Evolutionary conservation across 1,140 invertebrate genomes (phyloP).

Genomic region (Littorina saxatilis): DNA sequence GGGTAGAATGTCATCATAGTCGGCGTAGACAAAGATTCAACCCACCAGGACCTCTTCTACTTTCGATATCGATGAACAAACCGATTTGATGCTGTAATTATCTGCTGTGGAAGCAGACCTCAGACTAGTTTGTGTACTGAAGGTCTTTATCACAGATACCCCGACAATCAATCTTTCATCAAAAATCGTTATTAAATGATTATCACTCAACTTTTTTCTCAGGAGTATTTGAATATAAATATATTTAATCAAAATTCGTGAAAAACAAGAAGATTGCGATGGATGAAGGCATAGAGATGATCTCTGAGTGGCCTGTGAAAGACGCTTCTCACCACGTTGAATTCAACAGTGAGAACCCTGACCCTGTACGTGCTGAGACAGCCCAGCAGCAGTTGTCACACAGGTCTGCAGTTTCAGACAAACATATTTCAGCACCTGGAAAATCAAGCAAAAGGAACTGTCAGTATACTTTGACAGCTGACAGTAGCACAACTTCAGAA

Average conservation of each 20-base stretch:
- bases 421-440: too few relatives aligned
- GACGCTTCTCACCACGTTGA: background rate
- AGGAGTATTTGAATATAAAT: background rate
- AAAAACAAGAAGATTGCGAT: background rate
- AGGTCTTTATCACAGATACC: background rate
- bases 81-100: too few relatives aligned
- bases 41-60: too few relatives aligned
- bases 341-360: background rate
- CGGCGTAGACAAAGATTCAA: too few relatives aligned
- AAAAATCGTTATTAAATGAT: background rate
- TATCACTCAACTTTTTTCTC: background rate
- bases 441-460: background rate
- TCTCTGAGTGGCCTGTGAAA: constrained; percentile 28
- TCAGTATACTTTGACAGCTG: background rate
- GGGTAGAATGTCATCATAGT: too few relatives aligned
- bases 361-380: background rate
- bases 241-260: background rate
- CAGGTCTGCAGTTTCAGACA: too few relatives aligned
- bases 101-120: too few relatives aligned
- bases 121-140: background rate
- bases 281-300: constrained; percentile 22
- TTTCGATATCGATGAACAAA: too few relatives aligned
- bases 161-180: background rate
- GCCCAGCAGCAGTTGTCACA: background rate
- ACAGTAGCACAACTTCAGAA: too few relatives aligned